Conservation (phyloP, 2,797 vertebrate genomes). For the Anguilla pacifica region DNA sequence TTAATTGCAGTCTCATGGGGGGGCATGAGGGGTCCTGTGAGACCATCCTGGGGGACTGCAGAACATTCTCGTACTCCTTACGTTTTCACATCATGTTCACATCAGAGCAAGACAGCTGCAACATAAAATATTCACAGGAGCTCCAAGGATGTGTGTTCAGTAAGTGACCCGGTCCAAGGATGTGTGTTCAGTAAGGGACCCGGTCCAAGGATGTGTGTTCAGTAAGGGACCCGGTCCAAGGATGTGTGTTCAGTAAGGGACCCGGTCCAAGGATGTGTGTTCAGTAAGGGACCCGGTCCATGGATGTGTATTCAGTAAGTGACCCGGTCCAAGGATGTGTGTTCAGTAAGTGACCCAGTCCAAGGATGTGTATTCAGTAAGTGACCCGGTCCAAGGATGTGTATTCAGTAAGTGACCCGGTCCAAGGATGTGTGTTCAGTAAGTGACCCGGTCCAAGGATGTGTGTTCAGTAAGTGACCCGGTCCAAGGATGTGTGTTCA, state of each 20-base stretch:
- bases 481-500: not conserved
- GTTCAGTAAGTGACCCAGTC: not conserved
- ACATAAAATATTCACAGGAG: not conserved
- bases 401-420: too few species aligned
- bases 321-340: not conserved
- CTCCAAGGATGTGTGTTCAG: not conserved
- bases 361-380: not conserved
- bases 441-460: not conserved
- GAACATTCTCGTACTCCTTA: not conserved
- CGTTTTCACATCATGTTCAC: not conserved
- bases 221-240: not conserved
- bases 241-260: too few species aligned
- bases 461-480: too few species aligned
- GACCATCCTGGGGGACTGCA: not conserved
- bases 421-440: not conserved
- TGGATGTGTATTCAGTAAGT: too few species aligned
- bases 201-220: not conserved
- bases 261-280: not conserved
- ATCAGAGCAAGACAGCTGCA: not conserved
- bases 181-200: too few species aligned
- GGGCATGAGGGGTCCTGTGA: not conserved
- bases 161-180: not conserved
- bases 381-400: not conserved
- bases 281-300: not conserved
- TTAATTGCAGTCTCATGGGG: not conserved